phyloP scores from a whole-genome alignment of 64 coral and sea anemone genomes.

The Catalaphyllia jardinei region DNA sequence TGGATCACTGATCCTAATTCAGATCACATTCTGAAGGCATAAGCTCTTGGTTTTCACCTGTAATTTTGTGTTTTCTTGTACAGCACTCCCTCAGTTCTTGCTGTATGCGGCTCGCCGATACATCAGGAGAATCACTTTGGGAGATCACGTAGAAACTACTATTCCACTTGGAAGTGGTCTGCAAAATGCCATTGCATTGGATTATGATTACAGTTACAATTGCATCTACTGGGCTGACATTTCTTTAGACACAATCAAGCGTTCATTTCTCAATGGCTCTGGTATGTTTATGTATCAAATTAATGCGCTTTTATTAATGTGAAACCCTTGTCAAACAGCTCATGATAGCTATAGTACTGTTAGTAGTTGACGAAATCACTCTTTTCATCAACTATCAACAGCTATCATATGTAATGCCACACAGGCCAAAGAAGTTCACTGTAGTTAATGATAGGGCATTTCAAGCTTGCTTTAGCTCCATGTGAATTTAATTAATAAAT shows the following conservation, averaged over 20 bases:
- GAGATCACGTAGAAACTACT: constrained; percentile 37
- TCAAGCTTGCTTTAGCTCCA: too few relatives aligned
- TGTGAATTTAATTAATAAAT: too few relatives aligned
- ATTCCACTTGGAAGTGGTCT: constrained; percentile 79
- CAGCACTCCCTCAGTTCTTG: constrained; percentile 83
- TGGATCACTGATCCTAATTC: too few relatives aligned
- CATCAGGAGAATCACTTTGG: constrained; percentile 71
- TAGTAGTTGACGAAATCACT: too few relatives aligned
- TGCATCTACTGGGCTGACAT: constrained; percentile 99
- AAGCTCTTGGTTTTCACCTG: too few relatives aligned
- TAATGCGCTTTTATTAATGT: too few relatives aligned
- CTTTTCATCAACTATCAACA: too few relatives aligned
- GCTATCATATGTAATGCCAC: too few relatives aligned
- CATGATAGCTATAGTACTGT: not conserved
- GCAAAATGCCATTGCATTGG: constrained; percentile 79
- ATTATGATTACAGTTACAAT: constrained; percentile 86
- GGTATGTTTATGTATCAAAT: constrained; percentile 43
- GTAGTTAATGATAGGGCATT: too few relatives aligned
- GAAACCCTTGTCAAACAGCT: too few relatives aligned
- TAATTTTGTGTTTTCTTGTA: not conserved
- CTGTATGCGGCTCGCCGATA: constrained; percentile 81
- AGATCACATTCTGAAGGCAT: too few relatives aligned
- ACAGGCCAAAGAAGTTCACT: too few relatives aligned
- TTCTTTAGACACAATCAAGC: constrained; percentile 72
- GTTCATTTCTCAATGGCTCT: constrained; percentile 78